Percentiles rank a stretch among this genome's conserved stretches.
Conservation (phyloP, 1,140 invertebrate species). For the Drosophila willistoni region DNA sequence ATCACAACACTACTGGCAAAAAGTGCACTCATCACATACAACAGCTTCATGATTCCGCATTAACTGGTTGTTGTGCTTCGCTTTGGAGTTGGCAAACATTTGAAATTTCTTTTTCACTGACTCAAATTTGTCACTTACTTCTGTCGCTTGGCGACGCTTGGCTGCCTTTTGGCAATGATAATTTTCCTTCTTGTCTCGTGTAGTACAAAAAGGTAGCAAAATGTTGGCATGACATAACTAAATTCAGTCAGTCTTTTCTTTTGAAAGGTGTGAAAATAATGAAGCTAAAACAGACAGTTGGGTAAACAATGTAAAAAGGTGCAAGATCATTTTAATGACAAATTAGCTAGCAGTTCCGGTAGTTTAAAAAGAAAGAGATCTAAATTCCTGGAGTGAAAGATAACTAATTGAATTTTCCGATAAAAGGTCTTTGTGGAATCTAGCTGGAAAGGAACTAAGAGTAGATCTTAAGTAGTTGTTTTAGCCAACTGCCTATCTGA, state of each 20-base stretch:
- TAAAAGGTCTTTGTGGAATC: too few relatives aligned
- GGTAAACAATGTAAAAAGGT: conserved; percentile 21
- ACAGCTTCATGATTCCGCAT: conserved; percentile 53
- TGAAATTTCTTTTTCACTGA: conserved; percentile 32
- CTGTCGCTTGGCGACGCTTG: conserved; percentile 43
- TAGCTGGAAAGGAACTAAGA: too few relatives aligned
- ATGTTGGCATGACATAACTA: conserved; percentile 59
- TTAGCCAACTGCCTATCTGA: too few relatives aligned
- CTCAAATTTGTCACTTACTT: conserved; percentile 24
- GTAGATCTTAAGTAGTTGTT: too few relatives aligned
- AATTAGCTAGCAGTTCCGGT: background rate
- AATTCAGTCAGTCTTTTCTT: background rate
- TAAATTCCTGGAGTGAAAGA: background rate
- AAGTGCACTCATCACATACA: conserved; percentile 27
- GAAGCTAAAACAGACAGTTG: conserved; percentile 18
- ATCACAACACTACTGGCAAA: conserved; percentile 31
- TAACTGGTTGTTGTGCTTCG: conserved; percentile 13
- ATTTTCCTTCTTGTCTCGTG: conserved; percentile 40
- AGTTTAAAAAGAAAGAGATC: background rate
- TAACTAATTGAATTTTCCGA: too few relatives aligned
- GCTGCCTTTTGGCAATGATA: conserved; percentile 53
- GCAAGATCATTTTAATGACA: conserved; percentile 21
- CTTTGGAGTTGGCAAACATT: conserved; percentile 35
- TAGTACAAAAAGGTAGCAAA: conserved; percentile 47
- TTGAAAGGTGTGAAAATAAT: conserved; percentile 49